These are phyloP conservation scores for Pelodiscus sinensis DNA, from an alignment of 2,113 vertebrate species.

Conservation along the genomic window DNA sequence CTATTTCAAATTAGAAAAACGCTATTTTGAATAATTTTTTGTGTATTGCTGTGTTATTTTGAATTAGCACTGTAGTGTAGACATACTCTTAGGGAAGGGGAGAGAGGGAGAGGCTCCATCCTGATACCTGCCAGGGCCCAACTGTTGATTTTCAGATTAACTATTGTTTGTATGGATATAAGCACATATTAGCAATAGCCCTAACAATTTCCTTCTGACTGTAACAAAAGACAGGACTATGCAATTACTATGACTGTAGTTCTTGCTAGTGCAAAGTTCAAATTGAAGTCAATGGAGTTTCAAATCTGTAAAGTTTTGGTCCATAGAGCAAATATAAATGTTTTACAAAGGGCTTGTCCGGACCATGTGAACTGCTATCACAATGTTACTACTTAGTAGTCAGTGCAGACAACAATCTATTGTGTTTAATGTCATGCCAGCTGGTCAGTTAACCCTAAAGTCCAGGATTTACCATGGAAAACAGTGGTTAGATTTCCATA, in stretches of 20 bases:
- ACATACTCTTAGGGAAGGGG: no score
- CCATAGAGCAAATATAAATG: background rate
- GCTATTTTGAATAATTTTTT: no score
- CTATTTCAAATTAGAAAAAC: no score
- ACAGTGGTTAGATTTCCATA: background rate
- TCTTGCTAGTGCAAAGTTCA: conserved; percentile 10
- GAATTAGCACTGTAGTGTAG: no score
- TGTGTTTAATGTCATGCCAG: conserved; percentile 19
- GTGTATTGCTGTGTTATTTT: no score
- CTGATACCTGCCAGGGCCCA: background rate
- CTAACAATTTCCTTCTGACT: background rate
- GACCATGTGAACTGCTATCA: background rate
- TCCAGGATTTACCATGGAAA: conserved; percentile 15
- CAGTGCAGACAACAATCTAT: background rate
- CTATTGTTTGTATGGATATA: background rate
- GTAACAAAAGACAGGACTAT: no score
- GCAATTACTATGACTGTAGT: background rate
- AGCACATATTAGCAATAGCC: background rate
- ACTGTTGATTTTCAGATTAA: background rate
- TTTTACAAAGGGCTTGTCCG: background rate
- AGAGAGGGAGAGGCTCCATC: no score
- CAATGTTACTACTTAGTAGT: background rate
- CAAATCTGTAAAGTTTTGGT: conserved; percentile 25
- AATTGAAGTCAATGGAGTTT: background rate
- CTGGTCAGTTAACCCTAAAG: conserved; percentile 33